These are phyloP conservation scores for Amphibalanus amphitrite DNA, from an alignment of 1,140 invertebrate genomes.

Conservation along the genomic window DNA sequence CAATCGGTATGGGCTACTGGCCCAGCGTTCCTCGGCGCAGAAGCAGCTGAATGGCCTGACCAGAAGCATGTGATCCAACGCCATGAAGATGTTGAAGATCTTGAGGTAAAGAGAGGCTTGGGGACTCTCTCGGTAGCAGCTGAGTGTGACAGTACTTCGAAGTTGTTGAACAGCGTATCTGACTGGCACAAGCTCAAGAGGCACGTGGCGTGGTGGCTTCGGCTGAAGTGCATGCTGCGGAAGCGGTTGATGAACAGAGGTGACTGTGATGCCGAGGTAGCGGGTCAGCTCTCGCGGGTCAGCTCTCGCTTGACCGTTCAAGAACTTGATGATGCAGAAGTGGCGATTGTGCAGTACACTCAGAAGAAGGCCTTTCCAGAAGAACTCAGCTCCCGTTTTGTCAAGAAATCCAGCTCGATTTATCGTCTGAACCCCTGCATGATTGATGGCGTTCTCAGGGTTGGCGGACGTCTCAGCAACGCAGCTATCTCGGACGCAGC, in stretches of 20 bases:
- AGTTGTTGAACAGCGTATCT: slow-evolving; percentile 3
- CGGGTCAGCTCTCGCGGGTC: no score
- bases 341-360: neutral
- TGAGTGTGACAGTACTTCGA: neutral
- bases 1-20: neutral
- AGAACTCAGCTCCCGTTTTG: neutral
- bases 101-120: slow-evolving; percentile 4
- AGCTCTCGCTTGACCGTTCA: slow-evolving; percentile 4
- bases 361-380: no score
- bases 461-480: slow-evolving; percentile 18
- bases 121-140: neutral
- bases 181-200: slow-evolving; percentile 4
- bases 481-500: slow-evolving; percentile 12
- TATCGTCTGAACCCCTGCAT: neutral
- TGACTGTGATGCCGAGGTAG: no score
- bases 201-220: slow-evolving; percentile 3
- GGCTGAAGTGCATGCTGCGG: slow-evolving; percentile 2
- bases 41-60: neutral
- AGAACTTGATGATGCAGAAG: slow-evolving; percentile 7
- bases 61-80: neutral
- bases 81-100: neutral
- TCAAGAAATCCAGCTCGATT: neutral
- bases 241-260: neutral
- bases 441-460: slow-evolving; percentile 16
- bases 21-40: neutral